Evolutionary conservation across 2,113 vertebrate species (phyloP), one percentile per base, ranked within the genome.

Genomic region (Leptobrachium ailaonicum): DNA sequence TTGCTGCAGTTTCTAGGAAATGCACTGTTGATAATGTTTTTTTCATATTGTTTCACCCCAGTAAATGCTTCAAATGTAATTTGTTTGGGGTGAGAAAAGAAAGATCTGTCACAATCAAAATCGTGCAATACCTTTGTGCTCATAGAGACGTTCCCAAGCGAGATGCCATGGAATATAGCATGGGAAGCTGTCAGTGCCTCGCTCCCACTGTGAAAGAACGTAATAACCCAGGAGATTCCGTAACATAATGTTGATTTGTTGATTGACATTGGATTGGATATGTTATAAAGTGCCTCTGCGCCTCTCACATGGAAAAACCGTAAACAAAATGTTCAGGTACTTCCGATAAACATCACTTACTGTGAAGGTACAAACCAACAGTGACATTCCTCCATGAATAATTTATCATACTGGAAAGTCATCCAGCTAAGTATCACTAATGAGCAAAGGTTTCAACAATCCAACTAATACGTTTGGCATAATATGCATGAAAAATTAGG

Each of bases 371-470:
- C 54, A 71, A 71, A n/a, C n/a, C 6, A 77, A 78, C 11, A 62
- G 12, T 70, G 75, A 40, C 64, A 58, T 50, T 41, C 20, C 67
- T 45, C 32, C 20, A 78, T 78, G 54, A 78, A 78, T 78, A 60
- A 78, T 78, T 60, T 54, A 78, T 78, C 58, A 7, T 63, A 13
- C 71, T 71, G 69, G 66, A 73, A 71, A 70, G 54, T 60, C 56
- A 64, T 77, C 66, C 76, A 20, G 54, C 42, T 78, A 78, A 78
- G 62, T 63, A 71, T 78, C 6, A 41, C 54, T 78, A 78, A 78
- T 71, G 76, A 78, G 76, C 76, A n/a, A 62, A 62, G 42, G 70
- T 58, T 70, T 71, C 54, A 43, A 63, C 9, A 71, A 20, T 62
- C 68, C 53, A 63, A 47, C 66, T 77, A 44, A 77, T 77, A 68